These are phyloP conservation scores for Dynastes maya DNA, from an alignment of 2,888 invertebrate species.

Conservation along the genomic window DNA sequence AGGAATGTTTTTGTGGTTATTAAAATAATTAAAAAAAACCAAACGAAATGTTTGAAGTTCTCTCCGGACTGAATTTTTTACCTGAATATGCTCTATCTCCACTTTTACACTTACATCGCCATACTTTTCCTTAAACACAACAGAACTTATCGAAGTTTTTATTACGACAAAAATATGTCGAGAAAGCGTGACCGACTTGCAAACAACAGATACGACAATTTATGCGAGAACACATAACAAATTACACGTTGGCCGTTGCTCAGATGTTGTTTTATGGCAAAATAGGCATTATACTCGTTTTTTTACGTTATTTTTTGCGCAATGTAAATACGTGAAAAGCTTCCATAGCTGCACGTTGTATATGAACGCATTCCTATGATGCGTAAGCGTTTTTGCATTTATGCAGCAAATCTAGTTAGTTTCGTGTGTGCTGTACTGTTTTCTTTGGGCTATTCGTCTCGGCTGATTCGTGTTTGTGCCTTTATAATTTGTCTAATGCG, in stretches of 20 bases:
- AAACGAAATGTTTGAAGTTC: too few relatives aligned
- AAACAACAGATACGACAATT: constrained; percentile 18
- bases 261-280: neutral
- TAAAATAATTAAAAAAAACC: too few relatives aligned
- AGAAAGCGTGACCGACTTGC: constrained; percentile 21
- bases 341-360: neutral
- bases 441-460: neutral
- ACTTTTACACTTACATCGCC: neutral
- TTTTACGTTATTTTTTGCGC: constrained; percentile 15
- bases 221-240: constrained; percentile 22
- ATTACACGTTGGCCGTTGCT: constrained; percentile 1
- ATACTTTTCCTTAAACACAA: constrained; percentile 1
- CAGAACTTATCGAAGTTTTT: neutral
- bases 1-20: too few relatives aligned
- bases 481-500: constrained; percentile 11
- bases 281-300: neutral
- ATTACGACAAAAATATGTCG: neutral
- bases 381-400: neutral
- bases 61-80: neutral
- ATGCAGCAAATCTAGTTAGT: neutral
- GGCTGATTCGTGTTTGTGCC: neutral
- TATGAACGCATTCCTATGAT: neutral
- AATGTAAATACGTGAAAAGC: constrained; percentile 18
- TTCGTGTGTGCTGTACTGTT: neutral
- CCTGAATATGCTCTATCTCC: neutral